Conservation (phyloP, 2,113 vertebrate species). For the Ptilorrhoa leucosticta region DNA sequence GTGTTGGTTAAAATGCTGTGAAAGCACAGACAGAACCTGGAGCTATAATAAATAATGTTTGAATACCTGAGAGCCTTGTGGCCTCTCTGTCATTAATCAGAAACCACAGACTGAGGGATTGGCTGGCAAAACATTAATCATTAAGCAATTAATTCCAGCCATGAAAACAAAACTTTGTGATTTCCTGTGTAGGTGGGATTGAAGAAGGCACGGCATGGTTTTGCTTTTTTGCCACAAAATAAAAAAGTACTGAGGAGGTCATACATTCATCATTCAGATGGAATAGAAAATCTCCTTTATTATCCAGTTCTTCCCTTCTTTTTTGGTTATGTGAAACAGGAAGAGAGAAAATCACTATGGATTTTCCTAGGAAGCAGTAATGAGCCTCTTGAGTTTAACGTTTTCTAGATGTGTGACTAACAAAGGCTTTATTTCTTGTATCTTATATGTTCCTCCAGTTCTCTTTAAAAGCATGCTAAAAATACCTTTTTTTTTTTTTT, state of each 20-base stretch:
- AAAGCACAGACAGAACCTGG: slow-evolving; percentile 21
- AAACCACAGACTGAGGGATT: slow-evolving; percentile 40
- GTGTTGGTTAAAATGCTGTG: slow-evolving; percentile 34
- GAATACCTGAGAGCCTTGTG: slow-evolving; percentile 33
- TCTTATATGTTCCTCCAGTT: background rate
- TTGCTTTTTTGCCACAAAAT: background rate
- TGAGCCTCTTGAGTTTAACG: background rate
- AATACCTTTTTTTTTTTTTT: background rate
- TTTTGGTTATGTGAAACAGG: background rate
- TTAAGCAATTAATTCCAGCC: slow-evolving; percentile 51
- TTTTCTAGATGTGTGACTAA: background rate
- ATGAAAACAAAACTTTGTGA: background rate
- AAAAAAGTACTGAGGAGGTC: background rate
- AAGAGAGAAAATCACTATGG: background rate
- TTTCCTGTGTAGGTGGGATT: slow-evolving; percentile 33
- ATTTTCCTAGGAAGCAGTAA: background rate
- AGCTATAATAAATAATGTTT: slow-evolving; percentile 45
- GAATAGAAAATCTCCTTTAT: background rate
- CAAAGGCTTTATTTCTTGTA: background rate
- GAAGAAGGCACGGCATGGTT: background rate
- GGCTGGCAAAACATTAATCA: slow-evolving; percentile 53
- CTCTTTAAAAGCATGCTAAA: background rate
- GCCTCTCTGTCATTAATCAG: slow-evolving; percentile 56
- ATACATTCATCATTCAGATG: background rate
- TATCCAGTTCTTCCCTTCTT: background rate